Evolutionary conservation across 2,888 invertebrate species (phyloP).

Genomic region (Malacosoma neustria): DNA sequence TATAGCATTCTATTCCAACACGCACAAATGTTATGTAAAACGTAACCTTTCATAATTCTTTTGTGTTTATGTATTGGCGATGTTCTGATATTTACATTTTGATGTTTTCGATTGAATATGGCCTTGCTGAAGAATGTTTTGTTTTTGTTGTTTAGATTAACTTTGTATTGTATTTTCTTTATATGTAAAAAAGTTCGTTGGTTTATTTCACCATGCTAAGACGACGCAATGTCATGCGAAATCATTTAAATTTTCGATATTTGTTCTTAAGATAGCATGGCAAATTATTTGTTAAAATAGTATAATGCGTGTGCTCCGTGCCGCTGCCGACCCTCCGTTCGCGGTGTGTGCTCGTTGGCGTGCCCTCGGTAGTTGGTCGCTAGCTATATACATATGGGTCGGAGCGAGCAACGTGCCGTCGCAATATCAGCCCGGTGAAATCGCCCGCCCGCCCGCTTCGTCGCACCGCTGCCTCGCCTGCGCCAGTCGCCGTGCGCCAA

Average conservation of each 20-base stretch:
- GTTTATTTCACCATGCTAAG: too few relatives aligned
- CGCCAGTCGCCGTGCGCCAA: constrained; percentile 74
- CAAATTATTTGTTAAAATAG: too few relatives aligned
- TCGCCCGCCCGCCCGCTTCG: constrained; percentile 70
- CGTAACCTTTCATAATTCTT: constrained; percentile 15
- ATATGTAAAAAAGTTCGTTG: constrained; percentile 22
- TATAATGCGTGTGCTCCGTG: constrained; percentile 51
- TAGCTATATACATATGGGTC: constrained; percentile 67
- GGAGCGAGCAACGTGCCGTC: constrained; percentile 61
- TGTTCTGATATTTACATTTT: constrained; percentile 12
- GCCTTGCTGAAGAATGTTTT: constrained; percentile 11
- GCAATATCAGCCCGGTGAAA: constrained; percentile 74
- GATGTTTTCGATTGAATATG: constrained; percentile 8
- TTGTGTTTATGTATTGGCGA: constrained; percentile 8
- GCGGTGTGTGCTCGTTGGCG: constrained; percentile 27
- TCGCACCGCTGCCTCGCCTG: constrained; percentile 68
- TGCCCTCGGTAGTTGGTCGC: constrained; percentile 52
- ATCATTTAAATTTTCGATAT: too few relatives aligned
- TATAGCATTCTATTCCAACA: constrained; percentile 11
- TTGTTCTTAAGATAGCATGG: too few relatives aligned
- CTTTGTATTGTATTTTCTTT: not conserved
- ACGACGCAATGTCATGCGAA: too few relatives aligned
- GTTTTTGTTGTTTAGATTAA: constrained; percentile 11
- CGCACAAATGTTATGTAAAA: constrained; percentile 18
- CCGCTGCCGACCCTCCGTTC: constrained; percentile 51